Base-by-base conservation (phyloP, 2,797 vertebrate species). In the Lepidocolaptes lacrymiger region DNA sequence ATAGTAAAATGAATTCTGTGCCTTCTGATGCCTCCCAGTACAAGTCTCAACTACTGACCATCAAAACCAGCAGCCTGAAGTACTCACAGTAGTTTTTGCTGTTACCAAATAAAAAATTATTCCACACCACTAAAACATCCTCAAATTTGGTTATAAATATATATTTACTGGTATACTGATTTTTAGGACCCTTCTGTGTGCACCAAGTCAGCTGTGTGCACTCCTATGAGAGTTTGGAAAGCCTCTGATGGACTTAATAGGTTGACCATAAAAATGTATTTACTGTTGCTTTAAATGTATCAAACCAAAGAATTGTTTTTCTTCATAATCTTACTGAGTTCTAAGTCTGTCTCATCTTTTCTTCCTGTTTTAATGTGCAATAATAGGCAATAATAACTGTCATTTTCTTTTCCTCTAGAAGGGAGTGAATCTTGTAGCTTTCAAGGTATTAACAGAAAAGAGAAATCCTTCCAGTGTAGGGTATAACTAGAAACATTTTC, bases 391-490 rank as follows among this genome's bases (percentile, higher is more conserved):
- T 95, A 93, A 96, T 93, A 96, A 58, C 76, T 84, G 56, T 94
- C 77, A 96, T 96, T 97, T 97, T 75, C 88, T 96, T 92, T 93
- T 87, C 84, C 52, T 89, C 86, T 7, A 82, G 88, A 93, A 88
- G 52, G 51, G 52, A 92, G 62, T 62, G 48, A 75, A 75, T 89
- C 43, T 81, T 94, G 26, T 34, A 41, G 58, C 77, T 94, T 77
- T 91, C 58, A 90, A 52, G 76, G 82, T 67, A 46, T 20, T 90
- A 93, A 44, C 69, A 79, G 66, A 85, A 86, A 85, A 41, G 46
- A 95, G 44, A 85, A 92, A 84, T 95, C 43, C 26, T 59, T 92
- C 71, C 67, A 61, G 0, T 73, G 37, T 18, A 39, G 71, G 10
- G 11, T 85, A 23, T 67, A 91, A 62, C 80, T 56, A 54, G 77